phyloP scores from a whole-genome alignment of 1,140 invertebrate genomes.

The Drosophila rufa region DNA sequence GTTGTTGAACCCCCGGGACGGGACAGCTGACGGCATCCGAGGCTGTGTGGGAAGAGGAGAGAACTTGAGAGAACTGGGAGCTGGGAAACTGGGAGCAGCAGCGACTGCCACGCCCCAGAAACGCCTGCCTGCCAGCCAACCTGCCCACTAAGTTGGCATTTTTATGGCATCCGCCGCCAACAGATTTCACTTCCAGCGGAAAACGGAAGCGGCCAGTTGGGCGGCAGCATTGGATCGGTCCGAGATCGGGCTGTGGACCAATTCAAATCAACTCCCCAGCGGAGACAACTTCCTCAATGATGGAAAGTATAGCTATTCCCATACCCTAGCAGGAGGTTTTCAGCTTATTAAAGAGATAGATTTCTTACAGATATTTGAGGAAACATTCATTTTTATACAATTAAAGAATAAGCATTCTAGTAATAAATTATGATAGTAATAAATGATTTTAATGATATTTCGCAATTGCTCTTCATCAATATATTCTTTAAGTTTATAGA shows the following conservation, averaged over 20 bases:
- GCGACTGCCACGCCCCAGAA: constrained; percentile 27
- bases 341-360: too few relatives aligned
- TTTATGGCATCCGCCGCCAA: constrained; percentile 75
- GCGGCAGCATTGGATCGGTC: constrained; percentile 9
- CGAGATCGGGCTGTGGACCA: constrained; percentile 16
- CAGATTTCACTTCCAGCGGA: constrained; percentile 82
- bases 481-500: background rate
- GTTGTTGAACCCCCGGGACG: constrained; percentile 67
- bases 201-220: constrained; percentile 77
- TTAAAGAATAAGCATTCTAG: too few relatives aligned
- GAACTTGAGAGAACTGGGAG: constrained; percentile 11
- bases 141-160: constrained; percentile 68
- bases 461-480: too few relatives aligned
- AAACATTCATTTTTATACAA: too few relatives aligned
- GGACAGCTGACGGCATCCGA: constrained; percentile 45
- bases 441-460: too few relatives aligned
- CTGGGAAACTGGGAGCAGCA: constrained; percentile 8
- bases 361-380: background rate
- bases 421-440: too few relatives aligned
- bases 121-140: constrained; percentile 4
- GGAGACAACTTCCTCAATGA: constrained; percentile 69
- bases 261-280: constrained; percentile 46
- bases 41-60: constrained; percentile 40
- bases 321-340: background rate
- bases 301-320: constrained; percentile 48